Evolutionary conservation across 1,140 invertebrate species (phyloP).

Genomic region (Achatina immaculata): DNA sequence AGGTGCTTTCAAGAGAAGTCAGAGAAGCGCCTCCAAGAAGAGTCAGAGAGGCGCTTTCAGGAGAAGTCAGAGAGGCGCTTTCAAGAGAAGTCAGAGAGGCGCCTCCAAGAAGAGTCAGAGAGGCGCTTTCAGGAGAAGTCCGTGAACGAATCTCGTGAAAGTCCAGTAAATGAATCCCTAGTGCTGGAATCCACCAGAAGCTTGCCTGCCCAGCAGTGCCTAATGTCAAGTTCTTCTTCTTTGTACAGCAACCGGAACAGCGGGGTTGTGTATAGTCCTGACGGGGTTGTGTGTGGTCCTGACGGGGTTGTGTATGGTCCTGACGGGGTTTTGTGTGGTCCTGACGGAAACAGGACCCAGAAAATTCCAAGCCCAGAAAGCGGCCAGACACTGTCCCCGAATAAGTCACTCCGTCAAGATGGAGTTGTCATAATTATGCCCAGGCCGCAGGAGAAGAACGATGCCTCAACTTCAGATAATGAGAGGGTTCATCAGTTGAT

Average conservation of each 20-base stretch:
- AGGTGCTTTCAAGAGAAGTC: neutral
- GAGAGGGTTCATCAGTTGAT: neutral
- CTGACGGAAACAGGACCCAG: neutral
- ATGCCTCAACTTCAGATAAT: neutral
- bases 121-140: neutral
- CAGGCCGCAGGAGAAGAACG: neutral
- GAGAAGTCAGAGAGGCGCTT: neutral
- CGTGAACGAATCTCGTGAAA: neutral
- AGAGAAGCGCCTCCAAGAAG: constrained; percentile 1
- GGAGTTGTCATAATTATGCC: neutral
- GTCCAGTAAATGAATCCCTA: neutral
- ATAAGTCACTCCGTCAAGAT: neutral
- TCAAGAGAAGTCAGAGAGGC: neutral
- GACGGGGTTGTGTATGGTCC: too few relatives aligned
- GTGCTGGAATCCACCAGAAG: neutral
- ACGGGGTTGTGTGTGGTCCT: neutral
- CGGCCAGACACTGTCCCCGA: neutral
- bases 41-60: neutral
- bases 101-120: constrained; percentile 1
- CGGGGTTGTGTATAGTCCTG: too few relatives aligned
- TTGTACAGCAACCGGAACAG: neutral
- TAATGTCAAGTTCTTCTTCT: neutral
- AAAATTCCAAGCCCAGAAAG: neutral
- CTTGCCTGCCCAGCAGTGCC: neutral
- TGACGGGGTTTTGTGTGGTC: neutral